These are phyloP conservation scores for Pseudomyrmex sp. DNA, from an alignment of 1,140 invertebrate species.

Conservation along the genomic window DNA sequence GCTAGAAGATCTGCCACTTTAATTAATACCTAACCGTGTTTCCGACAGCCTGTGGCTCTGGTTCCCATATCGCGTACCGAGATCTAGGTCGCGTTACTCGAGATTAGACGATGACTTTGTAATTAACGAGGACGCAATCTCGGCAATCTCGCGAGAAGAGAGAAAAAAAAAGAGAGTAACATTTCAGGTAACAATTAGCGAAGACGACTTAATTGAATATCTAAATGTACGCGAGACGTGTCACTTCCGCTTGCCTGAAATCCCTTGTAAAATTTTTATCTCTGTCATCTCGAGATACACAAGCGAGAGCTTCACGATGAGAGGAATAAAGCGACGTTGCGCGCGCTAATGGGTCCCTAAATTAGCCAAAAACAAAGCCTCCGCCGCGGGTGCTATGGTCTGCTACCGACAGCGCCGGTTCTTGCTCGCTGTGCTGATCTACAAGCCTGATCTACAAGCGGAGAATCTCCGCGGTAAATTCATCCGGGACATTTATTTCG, in stretches of 20 bases:
- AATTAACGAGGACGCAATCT: slow-evolving; percentile 54
- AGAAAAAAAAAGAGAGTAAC: background rate
- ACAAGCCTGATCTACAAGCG: slow-evolving; percentile 18
- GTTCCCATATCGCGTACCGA: slow-evolving; percentile 47
- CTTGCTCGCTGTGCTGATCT: slow-evolving; percentile 8
- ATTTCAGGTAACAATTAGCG: slow-evolving; percentile 28
- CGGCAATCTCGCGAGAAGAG: background rate
- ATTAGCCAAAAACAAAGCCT: slow-evolving; percentile 62
- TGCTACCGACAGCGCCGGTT: slow-evolving; percentile 37
- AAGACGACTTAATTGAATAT: slow-evolving; percentile 4
- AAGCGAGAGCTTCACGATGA: background rate
- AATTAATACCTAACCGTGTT: slow-evolving; percentile 61
- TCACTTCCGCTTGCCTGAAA: background rate
- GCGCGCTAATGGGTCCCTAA: slow-evolving; percentile 53
- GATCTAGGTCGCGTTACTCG: slow-evolving; percentile 50
- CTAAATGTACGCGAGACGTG: background rate
- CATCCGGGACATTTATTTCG: slow-evolving; percentile 10
- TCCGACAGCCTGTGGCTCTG: slow-evolving; percentile 55
- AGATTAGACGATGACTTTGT: slow-evolving; percentile 58
- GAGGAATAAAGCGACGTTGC: slow-evolving; percentile 26
- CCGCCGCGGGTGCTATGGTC: background rate
- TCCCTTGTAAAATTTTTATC: slow-evolving; percentile 28
- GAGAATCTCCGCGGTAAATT: slow-evolving; percentile 15
- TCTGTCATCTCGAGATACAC: background rate
- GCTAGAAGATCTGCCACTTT: slow-evolving; percentile 51